Base-by-base conservation (phyloP, 2,797 vertebrate species). In the Antrozous pallidus region DNA sequence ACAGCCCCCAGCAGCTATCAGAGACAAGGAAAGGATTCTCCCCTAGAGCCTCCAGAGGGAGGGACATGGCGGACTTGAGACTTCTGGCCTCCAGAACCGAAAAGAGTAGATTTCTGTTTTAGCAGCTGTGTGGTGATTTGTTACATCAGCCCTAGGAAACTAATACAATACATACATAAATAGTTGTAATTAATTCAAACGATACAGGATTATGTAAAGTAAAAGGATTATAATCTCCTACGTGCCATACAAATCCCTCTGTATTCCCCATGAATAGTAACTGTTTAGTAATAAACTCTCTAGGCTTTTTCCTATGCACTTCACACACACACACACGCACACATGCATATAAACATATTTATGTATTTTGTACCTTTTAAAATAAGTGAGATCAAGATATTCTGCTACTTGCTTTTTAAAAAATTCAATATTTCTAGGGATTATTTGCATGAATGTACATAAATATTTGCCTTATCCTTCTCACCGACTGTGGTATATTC, bases 111-210 rank as follows among this genome's bases (percentile, higher is more conserved):
- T 79, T 71, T 75, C 42, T 74, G 45, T 65, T n/a, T 79, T 9
- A 67, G 40, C n/a, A 80, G 47, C 17, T 63, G 22, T 61, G 18
- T 75, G 47, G 73, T 71, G 26, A 78, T 61, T 79, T 73, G 65
- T 82, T 73, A 74, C 13, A n/a, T n/a, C 54, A 65, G 63, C 79
- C 51, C 56, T 81, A 33, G 71, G 74, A 91, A 94, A 78, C 26
- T 20, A 91, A 94, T 14, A 92, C n/a, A 82, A 91, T 77, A 63
- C 26, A 63, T 40, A 56, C 77, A 74, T 38, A 89, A 83, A 74
- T 87, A 38, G 51, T 38, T 24, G 28, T 36, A 82, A 91, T 89
- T 82, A 91, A 80, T 61, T 74, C 31, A 81, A 82, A 92, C 77
- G 88, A 74, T 70, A 42, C 20, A 69, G 38, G 61, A 93, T 87